These are phyloP conservation scores for Enteromius mattozi DNA, from an alignment of 2,797 vertebrate species.

Conservation along the genomic window DNA sequence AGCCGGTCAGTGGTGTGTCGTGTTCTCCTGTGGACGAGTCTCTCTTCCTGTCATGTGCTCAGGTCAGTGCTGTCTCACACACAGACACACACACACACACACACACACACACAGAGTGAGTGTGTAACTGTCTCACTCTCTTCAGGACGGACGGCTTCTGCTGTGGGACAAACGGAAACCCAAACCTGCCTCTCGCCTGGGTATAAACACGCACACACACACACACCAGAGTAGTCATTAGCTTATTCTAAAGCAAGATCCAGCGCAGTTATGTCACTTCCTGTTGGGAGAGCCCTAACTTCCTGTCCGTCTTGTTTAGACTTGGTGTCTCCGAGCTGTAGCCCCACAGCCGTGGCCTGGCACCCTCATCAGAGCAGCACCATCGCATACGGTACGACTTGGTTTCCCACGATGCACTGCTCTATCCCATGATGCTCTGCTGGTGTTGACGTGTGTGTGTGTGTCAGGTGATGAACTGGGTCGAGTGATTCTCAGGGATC, in stretches of 20 bases:
- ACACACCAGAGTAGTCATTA: background rate
- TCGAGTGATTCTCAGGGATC: conserved; percentile 84
- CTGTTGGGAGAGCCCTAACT: background rate
- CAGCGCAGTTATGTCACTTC: background rate
- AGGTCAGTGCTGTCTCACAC: conserved; percentile 78
- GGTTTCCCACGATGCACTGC: background rate
- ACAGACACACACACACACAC: background rate
- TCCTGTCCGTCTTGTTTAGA: conserved; percentile 68
- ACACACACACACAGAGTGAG: background rate
- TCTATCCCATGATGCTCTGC: background rate
- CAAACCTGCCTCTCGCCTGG: conserved; percentile 90
- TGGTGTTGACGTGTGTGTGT: background rate
- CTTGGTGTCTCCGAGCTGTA: conserved; percentile 75
- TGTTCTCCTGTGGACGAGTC: conserved; percentile 89
- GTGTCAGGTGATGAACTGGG: conserved; percentile 88
- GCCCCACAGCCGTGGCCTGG: conserved; percentile 87
- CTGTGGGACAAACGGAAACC: conserved; percentile 94
- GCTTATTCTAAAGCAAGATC: background rate
- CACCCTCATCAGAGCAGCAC: conserved; percentile 87
- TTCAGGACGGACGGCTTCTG: conserved; percentile 88
- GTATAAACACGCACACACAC: conserved; percentile 72
- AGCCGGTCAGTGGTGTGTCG: conserved; percentile 84
- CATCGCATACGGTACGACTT: conserved; percentile 86
- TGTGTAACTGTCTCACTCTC: conserved; percentile 22
- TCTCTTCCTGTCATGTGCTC: conserved; percentile 90